Evolutionary conservation across 2,113 vertebrate genomes (phyloP).

Genomic region (Diphyllodes magnificus): DNA sequence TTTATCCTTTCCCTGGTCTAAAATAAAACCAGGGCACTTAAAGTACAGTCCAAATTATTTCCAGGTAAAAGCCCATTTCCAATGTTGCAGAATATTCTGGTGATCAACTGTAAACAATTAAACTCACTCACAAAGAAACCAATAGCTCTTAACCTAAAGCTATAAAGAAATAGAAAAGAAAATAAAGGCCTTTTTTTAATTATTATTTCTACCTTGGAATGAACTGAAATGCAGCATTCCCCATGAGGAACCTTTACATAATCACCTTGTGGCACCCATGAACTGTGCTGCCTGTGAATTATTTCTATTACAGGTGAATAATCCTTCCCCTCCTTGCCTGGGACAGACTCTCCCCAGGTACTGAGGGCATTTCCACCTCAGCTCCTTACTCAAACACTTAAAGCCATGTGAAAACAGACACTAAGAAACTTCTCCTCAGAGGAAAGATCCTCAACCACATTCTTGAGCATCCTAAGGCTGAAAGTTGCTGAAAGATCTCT

Average conservation of each 20-base stretch:
- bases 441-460: background rate
- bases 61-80: background rate
- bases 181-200: background rate
- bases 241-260: background rate
- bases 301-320: background rate
- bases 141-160: background rate
- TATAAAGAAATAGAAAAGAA: background rate
- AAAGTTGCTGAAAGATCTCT: background rate
- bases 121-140: background rate
- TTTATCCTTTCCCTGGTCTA: background rate
- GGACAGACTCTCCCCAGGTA: background rate
- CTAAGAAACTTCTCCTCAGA: background rate
- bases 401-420: background rate
- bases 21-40: background rate
- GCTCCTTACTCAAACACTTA: background rate
- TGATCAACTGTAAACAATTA: background rate
- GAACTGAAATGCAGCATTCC: background rate
- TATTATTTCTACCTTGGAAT: background rate
- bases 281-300: background rate
- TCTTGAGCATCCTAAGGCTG: background rate
- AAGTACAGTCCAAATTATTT: background rate
- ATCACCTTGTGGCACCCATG: background rate
- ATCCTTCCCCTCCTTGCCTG: background rate
- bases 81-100: background rate
- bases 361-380: background rate